phyloP scores from a whole-genome alignment of 2,113 vertebrate species.

The Anseranas semipalmata region DNA sequence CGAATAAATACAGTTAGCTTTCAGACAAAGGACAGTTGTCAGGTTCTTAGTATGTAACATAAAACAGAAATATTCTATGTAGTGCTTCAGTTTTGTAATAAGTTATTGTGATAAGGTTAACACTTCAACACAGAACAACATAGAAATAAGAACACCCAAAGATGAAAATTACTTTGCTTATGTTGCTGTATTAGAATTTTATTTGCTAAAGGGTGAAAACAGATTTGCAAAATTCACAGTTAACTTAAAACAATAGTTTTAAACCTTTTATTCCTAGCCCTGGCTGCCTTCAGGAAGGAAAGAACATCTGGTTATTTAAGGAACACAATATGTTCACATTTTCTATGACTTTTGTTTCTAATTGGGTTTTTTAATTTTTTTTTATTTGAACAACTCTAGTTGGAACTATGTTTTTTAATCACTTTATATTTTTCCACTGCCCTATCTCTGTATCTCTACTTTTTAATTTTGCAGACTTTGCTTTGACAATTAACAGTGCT shows the following conservation, averaged over 20 bases:
- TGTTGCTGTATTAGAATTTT: constrained; percentile 84
- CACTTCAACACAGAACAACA: constrained; percentile 60
- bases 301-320: constrained; percentile 90
- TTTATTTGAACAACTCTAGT: constrained; percentile 80
- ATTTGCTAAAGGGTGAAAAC: constrained; percentile 86
- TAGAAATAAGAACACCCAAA: constrained; percentile 71
- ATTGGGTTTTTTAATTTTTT: constrained; percentile 83
- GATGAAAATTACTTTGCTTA: constrained; percentile 82
- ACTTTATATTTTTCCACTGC: constrained; percentile 78
- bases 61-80: constrained; percentile 58
- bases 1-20: constrained; percentile 52
- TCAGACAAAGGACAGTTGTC: constrained; percentile 66
- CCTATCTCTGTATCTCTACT: constrained; percentile 57
- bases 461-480: constrained; percentile 61
- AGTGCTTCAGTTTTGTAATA: constrained; percentile 72
- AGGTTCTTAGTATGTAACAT: constrained; percentile 57
- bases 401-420: constrained; percentile 82
- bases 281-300: constrained; percentile 85
- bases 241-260: constrained; percentile 88
- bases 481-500: constrained; percentile 70
- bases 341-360: constrained; percentile 91
- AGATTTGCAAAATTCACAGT: constrained; percentile 86
- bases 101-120: constrained; percentile 80
- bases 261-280: constrained; percentile 85
- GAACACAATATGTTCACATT: constrained; percentile 89